A percentile compares a stretch with the other conserved stretches of the same genome.
These are phyloP conservation scores for Scrobipalpa costella DNA, from an alignment of 2,888 invertebrate genomes.

Conservation along the genomic window DNA sequence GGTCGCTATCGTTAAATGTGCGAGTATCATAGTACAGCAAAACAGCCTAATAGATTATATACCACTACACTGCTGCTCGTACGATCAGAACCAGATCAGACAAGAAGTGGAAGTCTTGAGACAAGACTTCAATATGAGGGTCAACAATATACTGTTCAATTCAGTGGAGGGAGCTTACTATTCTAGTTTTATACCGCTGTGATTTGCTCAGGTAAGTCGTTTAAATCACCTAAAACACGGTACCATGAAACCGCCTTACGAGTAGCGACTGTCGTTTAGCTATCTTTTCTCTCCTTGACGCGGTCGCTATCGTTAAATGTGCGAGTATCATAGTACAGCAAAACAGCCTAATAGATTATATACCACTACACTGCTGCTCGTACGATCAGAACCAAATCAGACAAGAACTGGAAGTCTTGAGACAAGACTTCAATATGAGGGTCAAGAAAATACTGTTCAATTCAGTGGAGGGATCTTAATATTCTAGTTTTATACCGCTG, in stretches of 20 bases:
- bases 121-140: slow-evolving; percentile 92
- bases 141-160: slow-evolving; percentile 93
- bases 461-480: slow-evolving; percentile 92
- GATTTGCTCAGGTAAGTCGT: slow-evolving; percentile 89
- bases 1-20: background rate
- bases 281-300: background rate
- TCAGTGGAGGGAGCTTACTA: slow-evolving; percentile 93
- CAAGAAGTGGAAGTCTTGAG: slow-evolving; percentile 88
- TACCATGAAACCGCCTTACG: background rate
- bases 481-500: slow-evolving; percentile 93
- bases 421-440: slow-evolving; percentile 93
- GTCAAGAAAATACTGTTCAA: slow-evolving; percentile 94
- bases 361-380: slow-evolving; percentile 87
- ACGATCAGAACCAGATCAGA: slow-evolving; percentile 39
- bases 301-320: background rate
- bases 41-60: too few species aligned
- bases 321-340: background rate
- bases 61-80: slow-evolving; percentile 87
- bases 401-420: slow-evolving; percentile 89
- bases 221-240: background rate
- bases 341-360: too few species aligned
- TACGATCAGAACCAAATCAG: slow-evolving; percentile 45
- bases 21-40: background rate
- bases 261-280: background rate
- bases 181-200: slow-evolving; percentile 93